These are phyloP conservation scores for Cherax destructor DNA, from an alignment of 1,140 invertebrate genomes.

Conservation along the genomic window DNA sequence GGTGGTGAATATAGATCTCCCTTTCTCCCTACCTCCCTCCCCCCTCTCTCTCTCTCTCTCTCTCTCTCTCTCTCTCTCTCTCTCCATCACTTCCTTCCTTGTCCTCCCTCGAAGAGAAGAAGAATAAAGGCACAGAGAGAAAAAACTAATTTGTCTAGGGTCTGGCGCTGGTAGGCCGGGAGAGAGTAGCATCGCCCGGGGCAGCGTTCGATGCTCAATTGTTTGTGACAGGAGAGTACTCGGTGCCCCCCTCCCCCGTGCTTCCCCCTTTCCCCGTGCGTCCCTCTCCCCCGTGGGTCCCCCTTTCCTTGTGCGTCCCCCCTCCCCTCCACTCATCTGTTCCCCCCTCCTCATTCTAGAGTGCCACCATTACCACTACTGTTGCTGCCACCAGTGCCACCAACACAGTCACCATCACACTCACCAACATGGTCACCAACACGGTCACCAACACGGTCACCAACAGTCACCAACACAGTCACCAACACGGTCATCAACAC, in stretches of 20 bases:
- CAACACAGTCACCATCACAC: no score
- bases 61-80: no score
- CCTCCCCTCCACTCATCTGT: background rate
- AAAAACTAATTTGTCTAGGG: background rate
- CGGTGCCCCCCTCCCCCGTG: background rate
- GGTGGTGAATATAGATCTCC: no score
- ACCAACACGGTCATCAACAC: no score
- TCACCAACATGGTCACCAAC: no score
- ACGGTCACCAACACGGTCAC: no score
- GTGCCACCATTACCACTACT: background rate
- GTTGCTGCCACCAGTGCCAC: no score
- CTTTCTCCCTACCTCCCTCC: no score
- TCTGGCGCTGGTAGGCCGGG: background rate
- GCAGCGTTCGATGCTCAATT: conserved; percentile 42
- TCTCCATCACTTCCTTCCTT: no score
- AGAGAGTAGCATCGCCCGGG: background rate
- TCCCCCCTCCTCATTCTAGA: background rate
- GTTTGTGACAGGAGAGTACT: conserved; percentile 43
- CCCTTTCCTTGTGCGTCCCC: background rate
- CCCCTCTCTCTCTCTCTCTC: no score
- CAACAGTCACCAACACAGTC: no score
- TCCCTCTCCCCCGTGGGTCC: background rate
- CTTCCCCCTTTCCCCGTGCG: background rate
- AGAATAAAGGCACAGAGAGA: background rate
- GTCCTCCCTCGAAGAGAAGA: background rate